Evolutionary conservation across 2,113 vertebrate genomes (phyloP).

Genomic region (Etheostoma spectabile): DNA sequence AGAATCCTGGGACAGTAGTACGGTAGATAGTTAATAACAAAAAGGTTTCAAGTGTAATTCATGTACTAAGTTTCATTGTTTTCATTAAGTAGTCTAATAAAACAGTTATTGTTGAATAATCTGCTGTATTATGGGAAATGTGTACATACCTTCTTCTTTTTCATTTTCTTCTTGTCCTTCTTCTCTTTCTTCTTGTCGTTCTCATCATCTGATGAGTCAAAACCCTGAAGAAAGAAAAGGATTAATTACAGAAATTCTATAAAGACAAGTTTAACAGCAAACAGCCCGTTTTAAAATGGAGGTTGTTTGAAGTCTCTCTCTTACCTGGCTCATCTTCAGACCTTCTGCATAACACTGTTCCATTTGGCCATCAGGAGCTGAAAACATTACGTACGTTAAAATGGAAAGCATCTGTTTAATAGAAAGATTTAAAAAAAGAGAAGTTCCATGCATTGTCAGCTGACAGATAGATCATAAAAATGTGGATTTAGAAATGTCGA

Average conservation of each 20-base stretch:
- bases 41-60: background rate
- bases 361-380: constrained; percentile 26
- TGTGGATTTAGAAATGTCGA: too few relatives aligned
- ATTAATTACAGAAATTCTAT: background rate
- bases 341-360: background rate
- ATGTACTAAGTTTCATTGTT: background rate
- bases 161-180: constrained; percentile 44
- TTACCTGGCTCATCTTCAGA: constrained; percentile 32
- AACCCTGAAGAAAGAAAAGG: constrained; percentile 18
- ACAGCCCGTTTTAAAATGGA: background rate
- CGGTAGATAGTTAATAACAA: background rate
- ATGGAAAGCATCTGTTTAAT: background rate
- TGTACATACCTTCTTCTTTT: constrained; percentile 41
- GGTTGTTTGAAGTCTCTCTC: background rate
- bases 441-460: background rate
- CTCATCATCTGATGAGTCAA: constrained; percentile 13
- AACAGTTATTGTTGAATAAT: background rate
- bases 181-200: constrained; percentile 52
- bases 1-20: constrained; percentile 50
- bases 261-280: background rate
- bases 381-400: background rate
- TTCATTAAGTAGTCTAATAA: background rate
- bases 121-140: background rate
- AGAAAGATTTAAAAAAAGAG: background rate
- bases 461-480: too few relatives aligned